Evolutionary conservation across 2,113 vertebrate genomes (phyloP), one percentile per base, ranked within the genome.

Genomic region (Aldabrachelys gigantea): DNA sequence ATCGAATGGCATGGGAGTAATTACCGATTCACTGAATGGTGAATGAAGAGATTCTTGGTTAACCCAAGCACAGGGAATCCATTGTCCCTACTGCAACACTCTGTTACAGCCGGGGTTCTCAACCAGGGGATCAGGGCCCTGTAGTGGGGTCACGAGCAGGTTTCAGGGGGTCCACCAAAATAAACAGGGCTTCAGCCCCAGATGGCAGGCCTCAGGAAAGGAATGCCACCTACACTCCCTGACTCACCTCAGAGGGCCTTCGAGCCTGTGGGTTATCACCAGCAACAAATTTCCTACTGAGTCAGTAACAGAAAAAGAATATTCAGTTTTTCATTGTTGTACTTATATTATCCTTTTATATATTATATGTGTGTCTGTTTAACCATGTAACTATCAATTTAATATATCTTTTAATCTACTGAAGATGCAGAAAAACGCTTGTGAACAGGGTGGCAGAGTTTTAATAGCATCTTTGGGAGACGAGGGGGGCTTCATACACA

Each of bases 161-260:
- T 35, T 16, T 14, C 10, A 56, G 27, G 59, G 31, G 13, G 6
- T 35, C 29, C 59, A 31, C 29, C 59, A 65, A 65, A 35, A 59
- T 59, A 65, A 31, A 65, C 59, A 35, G 29, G 59, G 14, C 59
- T 65, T 65, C 31, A 35, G 59, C 59, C 14, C 13, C 31, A 8
- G 29, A 3, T 65, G 31, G 6, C 27, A 8, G 29, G 31, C 29
- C 59, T 31, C 3, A 2, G 6, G 31, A 31, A 65, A 1, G 6
- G 59, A 65, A 16, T 17, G 6, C 29, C 59, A 17, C 29, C 59
- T 35, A 14, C 29, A 31, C 12, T 31, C 6, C 29, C 29, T 62
- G 29, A 31, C 59, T 62, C 59, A 62, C 59, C 59, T 62, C 29
- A 62, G 59, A 62, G 59, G 59, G 25, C 59, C 31, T 35, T 6